These are phyloP conservation scores for Pyralis farinalis DNA, from an alignment of 2,888 invertebrate genomes.

Conservation along the genomic window DNA sequence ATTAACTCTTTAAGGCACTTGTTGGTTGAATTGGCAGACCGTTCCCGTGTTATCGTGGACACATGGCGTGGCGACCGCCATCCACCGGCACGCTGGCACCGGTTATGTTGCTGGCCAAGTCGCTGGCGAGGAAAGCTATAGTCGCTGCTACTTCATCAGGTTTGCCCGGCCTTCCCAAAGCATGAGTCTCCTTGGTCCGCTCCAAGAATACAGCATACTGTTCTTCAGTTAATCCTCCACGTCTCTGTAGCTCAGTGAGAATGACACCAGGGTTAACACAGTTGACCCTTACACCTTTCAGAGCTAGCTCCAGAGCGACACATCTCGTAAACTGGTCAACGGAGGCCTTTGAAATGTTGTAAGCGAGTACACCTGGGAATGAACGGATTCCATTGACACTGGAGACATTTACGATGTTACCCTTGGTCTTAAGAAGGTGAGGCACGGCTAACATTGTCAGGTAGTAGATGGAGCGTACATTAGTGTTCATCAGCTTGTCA, in stretches of 20 bases:
- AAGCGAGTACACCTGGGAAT: slow-evolving; percentile 94
- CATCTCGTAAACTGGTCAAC: slow-evolving; percentile 97
- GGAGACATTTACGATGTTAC: slow-evolving; percentile 97
- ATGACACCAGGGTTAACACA: slow-evolving; percentile 97
- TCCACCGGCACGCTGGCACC: slow-evolving; percentile 95
- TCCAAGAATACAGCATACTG: slow-evolving; percentile 92
- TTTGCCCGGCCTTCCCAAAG: slow-evolving; percentile 92
- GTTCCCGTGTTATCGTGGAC: slow-evolving; percentile 85
- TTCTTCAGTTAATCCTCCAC: slow-evolving; percentile 91
- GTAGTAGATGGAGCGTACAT: slow-evolving; percentile 91
- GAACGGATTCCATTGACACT: slow-evolving; percentile 95
- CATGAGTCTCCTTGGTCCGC: slow-evolving; percentile 93
- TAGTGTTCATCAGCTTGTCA: slow-evolving; percentile 94
- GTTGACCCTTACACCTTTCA: slow-evolving; percentile 93
- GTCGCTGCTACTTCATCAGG: slow-evolving; percentile 93
- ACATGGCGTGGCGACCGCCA: slow-evolving; percentile 97
- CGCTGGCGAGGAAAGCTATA: slow-evolving; percentile 95
- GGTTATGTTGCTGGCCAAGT: slow-evolving; percentile 93
- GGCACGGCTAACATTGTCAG: slow-evolving; percentile 94
- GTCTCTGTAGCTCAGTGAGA: slow-evolving; percentile 92
- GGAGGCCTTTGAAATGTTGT: slow-evolving; percentile 95
- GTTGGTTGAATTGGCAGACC: neutral
- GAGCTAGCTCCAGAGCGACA: slow-evolving; percentile 91
- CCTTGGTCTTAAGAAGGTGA: slow-evolving; percentile 89
- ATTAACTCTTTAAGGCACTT: slow-evolving; percentile 7